Conservation (phyloP, 2,888 invertebrate species). For the Pinctada fucata region DNA sequence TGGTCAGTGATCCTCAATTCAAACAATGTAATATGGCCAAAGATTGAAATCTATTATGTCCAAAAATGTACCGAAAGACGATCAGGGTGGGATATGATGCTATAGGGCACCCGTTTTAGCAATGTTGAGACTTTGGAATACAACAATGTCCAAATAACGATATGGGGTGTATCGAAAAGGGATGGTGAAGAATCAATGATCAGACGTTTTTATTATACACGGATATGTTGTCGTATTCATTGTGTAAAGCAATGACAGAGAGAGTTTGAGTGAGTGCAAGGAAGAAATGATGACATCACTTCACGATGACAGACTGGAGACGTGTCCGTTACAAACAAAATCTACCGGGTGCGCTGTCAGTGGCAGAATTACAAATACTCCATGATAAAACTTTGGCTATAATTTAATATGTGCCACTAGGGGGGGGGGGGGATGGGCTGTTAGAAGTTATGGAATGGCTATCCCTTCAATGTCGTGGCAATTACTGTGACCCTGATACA, state of each 20-base stretch:
- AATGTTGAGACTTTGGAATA: slow-evolving; percentile 52
- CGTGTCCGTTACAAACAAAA: slow-evolving; percentile 56
- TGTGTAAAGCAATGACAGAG: slow-evolving; percentile 57
- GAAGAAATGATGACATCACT: slow-evolving; percentile 40
- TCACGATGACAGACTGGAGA: slow-evolving; percentile 43
- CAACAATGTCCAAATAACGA: slow-evolving; percentile 44
- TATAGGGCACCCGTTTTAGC: not conserved
- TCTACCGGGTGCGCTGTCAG: slow-evolving; percentile 43
- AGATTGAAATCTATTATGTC: too few species aligned
- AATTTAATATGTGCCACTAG: slow-evolving; percentile 36
- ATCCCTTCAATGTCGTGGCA: not conserved
- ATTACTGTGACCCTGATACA: too few species aligned
- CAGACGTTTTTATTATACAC: slow-evolving; percentile 48
- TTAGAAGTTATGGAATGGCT: slow-evolving; percentile 49
- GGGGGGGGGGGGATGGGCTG: slow-evolving; percentile 36
- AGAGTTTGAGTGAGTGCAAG: slow-evolving; percentile 45
- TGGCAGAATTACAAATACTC: slow-evolving; percentile 35
- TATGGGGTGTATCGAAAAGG: slow-evolving; percentile 57
- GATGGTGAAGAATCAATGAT: slow-evolving; percentile 50
- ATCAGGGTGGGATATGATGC: too few species aligned
- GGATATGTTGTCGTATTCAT: slow-evolving; percentile 55
- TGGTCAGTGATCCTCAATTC: too few species aligned
- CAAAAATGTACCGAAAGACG: too few species aligned
- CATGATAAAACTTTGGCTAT: slow-evolving; percentile 30
- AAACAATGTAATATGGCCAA: too few species aligned